Evolutionary conservation across 2,797 vertebrate species (phyloP).

Genomic region (Onychomys torridus): DNA sequence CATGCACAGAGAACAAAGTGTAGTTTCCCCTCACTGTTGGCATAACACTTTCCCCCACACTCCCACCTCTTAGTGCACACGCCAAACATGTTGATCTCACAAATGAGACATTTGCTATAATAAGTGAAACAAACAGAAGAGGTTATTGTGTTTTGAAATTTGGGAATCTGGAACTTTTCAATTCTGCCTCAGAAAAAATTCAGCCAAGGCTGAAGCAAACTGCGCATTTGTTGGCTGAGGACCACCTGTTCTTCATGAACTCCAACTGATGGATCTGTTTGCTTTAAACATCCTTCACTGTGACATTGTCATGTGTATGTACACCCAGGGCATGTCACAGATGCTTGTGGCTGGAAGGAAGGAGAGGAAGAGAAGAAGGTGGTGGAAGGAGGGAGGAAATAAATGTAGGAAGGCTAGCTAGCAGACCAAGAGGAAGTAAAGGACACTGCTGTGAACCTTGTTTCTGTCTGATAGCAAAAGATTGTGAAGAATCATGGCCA

Average conservation of each 20-base stretch:
- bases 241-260: slow-evolving; percentile 74
- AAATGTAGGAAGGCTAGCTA: neutral
- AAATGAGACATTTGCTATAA: slow-evolving; percentile 78
- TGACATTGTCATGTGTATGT: neutral
- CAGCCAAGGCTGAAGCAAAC: slow-evolving; percentile 79
- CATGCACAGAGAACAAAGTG: slow-evolving; percentile 63
- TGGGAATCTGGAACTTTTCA: slow-evolving; percentile 76
- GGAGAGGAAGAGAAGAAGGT: no score
- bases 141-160: slow-evolving; percentile 80
- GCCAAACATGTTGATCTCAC: slow-evolving; percentile 74
- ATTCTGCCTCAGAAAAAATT: slow-evolving; percentile 73
- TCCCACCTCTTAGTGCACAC: slow-evolving; percentile 56
- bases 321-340: neutral
- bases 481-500: neutral
- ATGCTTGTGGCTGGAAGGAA: neutral
- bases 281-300: slow-evolving; percentile 17
- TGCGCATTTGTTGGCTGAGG: slow-evolving; percentile 69
- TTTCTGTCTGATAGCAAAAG: neutral
- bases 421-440: neutral
- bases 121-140: slow-evolving; percentile 81
- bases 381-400: neutral
- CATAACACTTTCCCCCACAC: slow-evolving; percentile 78
- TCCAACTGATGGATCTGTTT: slow-evolving; percentile 54
- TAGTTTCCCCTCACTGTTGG: slow-evolving; percentile 78
- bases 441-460: neutral